Evolutionary conservation across 2,888 invertebrate species (phyloP), one percentile per base, ranked within the genome.

Genomic region (Athalia rosae): DNA sequence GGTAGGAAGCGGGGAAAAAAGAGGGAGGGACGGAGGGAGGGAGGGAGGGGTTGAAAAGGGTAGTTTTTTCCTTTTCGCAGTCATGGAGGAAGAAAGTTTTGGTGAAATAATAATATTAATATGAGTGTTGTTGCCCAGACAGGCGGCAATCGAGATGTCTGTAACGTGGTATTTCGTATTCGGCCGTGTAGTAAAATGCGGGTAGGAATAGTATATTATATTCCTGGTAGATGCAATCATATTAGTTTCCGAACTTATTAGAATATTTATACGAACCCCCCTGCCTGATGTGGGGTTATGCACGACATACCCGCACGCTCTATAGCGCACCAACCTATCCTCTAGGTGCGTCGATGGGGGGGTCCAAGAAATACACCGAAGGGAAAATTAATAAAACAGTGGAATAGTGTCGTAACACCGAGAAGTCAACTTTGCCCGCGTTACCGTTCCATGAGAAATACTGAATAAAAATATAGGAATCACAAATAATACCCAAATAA

Each of bases 171-270:
- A 74, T 74, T 74, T 74, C 61, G 45, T 62, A 9, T 43, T 48
- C 48, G 79, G 76, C 66, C 80, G 77, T 79, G 76, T 80, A 58
- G 58, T 48, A 69, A 69, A 28, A 69, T 43, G 69, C 56, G 58
- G 56, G 56, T 66, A 69, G 69, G 69, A 69, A 78, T 80, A 78
- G 78, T 78, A 83, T 83, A 84, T 84, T 84, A 28, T 28, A 84
- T 84, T 85, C 82, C 82, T 81, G 67, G 77, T 79, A 83, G 83
- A 83, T 76, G 84, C 83, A 86, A 87, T 85, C 84, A 83, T 84
- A 84, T 86, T 85, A 86, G 86, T 87, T 87, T 82, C 80, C 83
- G 81, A 86, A 86, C 82, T 86, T 82, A 83, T 87, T 85, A 83
- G 84, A 87, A 86, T 87, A 87, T 87, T 87, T 85, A 87, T 86